Conservation (phyloP, 1,140 invertebrate species). For the Penaeus chinensis region DNA sequence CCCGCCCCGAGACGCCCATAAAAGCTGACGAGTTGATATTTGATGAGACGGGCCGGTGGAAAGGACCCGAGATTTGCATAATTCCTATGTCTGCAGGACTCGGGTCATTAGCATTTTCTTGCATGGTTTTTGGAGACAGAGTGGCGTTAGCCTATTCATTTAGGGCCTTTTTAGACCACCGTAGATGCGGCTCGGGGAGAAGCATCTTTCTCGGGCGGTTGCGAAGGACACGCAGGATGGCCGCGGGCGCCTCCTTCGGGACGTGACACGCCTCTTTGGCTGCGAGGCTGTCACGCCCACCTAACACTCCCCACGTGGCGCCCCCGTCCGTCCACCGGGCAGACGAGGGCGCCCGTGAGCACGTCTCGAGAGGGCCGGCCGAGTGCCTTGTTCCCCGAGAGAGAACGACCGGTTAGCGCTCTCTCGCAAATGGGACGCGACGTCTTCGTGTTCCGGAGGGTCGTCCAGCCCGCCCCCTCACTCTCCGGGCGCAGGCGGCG, state of each 20-base stretch:
- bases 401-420: not conserved
- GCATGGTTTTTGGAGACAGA: slow-evolving; percentile 56
- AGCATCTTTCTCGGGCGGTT: too few species aligned
- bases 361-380: slow-evolving; percentile 15
- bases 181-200: not conserved
- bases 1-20: slow-evolving; percentile 46
- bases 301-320: too few species aligned
- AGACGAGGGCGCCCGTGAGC: not conserved
- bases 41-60: slow-evolving; percentile 52
- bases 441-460: not conserved
- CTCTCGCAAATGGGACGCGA: not conserved
- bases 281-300: too few species aligned
- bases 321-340: not conserved
- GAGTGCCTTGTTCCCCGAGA: not conserved
- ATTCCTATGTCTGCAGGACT: slow-evolving; percentile 46
- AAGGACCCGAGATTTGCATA: slow-evolving; percentile 44
- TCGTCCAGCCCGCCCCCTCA: not conserved
- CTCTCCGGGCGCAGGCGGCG: not conserved
- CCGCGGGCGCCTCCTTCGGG: too few species aligned
- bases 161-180: slow-evolving; percentile 44
- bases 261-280: too few species aligned
- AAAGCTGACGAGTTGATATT: slow-evolving; percentile 53
- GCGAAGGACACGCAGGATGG: too few species aligned
- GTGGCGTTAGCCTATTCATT: slow-evolving; percentile 37
- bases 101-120: slow-evolving; percentile 46